phyloP scores from a whole-genome alignment of 2,113 vertebrate genomes.

The Sula dactylatra region DNA sequence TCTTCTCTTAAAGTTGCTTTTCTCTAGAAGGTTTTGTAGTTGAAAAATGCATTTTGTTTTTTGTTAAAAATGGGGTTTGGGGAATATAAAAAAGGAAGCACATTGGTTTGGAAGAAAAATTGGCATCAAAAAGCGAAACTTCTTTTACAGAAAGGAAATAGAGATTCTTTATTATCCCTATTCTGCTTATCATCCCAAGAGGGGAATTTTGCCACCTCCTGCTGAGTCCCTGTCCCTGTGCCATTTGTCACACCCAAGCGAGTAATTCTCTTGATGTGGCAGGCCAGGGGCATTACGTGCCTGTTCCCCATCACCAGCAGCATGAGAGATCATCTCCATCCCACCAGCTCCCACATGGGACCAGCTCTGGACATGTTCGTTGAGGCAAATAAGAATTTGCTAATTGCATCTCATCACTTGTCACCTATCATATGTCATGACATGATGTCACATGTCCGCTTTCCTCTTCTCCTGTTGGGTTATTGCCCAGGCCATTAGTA shows the following conservation, averaged over 20 bases:
- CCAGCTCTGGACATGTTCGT: fast-evolving
- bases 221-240: neutral
- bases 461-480: neutral
- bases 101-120: neutral
- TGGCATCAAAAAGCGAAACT: fast-evolving
- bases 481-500: neutral
- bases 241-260: fast-evolving
- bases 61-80: neutral
- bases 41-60: neutral
- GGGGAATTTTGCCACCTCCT: neutral
- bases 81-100: neutral
- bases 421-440: neutral
- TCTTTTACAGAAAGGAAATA: neutral
- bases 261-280: neutral
- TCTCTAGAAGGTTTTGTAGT: neutral
- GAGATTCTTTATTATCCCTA: neutral
- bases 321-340: neutral
- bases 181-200: fast-evolving
- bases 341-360: neutral
- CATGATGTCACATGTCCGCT: fast-evolving
- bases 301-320: fast-evolving
- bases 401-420: neutral
- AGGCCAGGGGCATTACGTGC: fast-evolving
- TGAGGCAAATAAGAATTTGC: neutral
- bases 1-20: neutral